Percentiles rank a stretch among this genome's conserved stretches.
Evolutionary conservation across 2,113 vertebrate species (phyloP).

Genomic region (Gnathonemus longibarbis): DNA sequence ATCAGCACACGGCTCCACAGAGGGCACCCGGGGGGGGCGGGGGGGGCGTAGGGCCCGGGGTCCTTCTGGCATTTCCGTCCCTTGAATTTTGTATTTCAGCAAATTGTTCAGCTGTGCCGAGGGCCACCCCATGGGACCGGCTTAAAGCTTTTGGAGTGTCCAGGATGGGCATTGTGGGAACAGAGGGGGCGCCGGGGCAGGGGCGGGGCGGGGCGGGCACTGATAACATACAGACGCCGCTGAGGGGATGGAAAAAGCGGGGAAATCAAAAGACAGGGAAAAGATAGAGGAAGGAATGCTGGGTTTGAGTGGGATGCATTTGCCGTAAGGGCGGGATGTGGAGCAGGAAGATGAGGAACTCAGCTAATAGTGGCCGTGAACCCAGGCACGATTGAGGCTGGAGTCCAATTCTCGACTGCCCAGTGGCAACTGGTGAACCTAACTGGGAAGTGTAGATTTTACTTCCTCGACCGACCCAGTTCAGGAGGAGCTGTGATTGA

Average conservation of each 20-base stretch:
- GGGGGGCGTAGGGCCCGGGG: neutral
- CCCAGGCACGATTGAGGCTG: constrained; percentile 31
- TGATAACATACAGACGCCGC: constrained; percentile 2
- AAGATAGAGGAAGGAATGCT: constrained; percentile 24
- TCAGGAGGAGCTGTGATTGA: neutral
- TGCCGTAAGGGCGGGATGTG: constrained; percentile 8
- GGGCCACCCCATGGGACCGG: neutral
- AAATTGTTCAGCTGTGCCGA: neutral
- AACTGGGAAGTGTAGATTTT: neutral
- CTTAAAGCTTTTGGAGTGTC: constrained; percentile 23
- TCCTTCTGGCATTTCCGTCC: neutral
- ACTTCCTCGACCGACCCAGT: neutral
- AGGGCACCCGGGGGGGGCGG: neutral
- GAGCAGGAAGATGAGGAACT: neutral
- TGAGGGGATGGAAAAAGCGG: neutral
- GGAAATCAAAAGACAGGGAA: neutral
- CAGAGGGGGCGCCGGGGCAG: constrained; percentile 15
- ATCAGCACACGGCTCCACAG: neutral
- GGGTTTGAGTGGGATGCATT: constrained; percentile 19
- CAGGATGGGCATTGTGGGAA: constrained; percentile 24
- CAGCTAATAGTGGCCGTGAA: constrained; percentile 1
- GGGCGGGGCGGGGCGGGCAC: neutral
- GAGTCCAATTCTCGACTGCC: constrained; percentile 26
- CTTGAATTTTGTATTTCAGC: neutral
- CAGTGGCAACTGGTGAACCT: neutral